Evolutionary conservation across 2,113 vertebrate species (phyloP).

Genomic region (Empidonax alnorum): DNA sequence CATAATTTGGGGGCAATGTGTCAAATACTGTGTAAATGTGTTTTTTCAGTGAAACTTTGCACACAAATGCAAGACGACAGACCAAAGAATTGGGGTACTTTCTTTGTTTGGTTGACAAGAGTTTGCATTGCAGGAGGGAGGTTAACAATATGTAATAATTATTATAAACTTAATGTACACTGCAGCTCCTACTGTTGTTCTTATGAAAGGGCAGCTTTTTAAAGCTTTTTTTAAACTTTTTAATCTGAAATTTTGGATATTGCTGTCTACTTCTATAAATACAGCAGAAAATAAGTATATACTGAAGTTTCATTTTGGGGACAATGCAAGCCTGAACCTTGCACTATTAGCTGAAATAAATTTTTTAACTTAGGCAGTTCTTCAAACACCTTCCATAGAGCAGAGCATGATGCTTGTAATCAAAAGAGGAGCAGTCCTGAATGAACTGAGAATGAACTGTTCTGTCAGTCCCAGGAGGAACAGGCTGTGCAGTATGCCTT

Average conservation of each 20-base stretch:
- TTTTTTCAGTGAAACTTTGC: neutral
- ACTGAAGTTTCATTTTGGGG: neutral
- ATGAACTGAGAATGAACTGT: neutral
- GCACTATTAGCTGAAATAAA: neutral
- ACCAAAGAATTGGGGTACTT: neutral
- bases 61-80: neutral
- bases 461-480: neutral
- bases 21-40: neutral
- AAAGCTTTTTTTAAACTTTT: neutral
- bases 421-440: neutral
- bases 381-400: neutral
- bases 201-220: neutral
- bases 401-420: neutral
- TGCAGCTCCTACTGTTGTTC: neutral
- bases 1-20: neutral
- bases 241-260: neutral
- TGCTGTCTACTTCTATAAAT: neutral
- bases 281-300: neutral
- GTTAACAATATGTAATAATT: neutral
- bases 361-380: neutral
- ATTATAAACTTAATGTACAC: neutral
- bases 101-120: neutral
- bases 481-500: neutral
- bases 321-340: neutral
- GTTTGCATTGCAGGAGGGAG: accelerated